Evolutionary conservation across 1,140 invertebrate species (phyloP).

Genomic region (Vollenhovia emeryi): DNA sequence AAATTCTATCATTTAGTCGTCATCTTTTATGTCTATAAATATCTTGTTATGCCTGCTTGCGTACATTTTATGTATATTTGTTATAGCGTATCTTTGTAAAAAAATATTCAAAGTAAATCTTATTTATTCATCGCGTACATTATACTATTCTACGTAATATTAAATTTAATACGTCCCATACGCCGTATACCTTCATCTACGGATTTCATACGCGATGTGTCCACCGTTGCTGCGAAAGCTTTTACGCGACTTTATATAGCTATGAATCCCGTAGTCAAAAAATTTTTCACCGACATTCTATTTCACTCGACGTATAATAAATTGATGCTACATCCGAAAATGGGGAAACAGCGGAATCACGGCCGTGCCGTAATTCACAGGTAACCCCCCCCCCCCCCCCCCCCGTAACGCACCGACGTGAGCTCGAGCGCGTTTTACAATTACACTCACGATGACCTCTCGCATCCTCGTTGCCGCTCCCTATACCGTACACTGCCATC

Average conservation of each 20-base stretch:
- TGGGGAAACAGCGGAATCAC: conserved; percentile 56
- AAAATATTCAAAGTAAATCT: neutral
- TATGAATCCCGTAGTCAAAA: conserved; percentile 37
- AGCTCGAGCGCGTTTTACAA: conserved; percentile 58
- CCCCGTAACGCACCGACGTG: neutral
- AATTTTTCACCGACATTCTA: conserved; percentile 46
- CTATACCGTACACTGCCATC: conserved; percentile 37
- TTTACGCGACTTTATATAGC: conserved; percentile 47
- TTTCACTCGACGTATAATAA: conserved; percentile 62
- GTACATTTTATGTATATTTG: neutral
- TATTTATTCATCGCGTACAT: neutral
- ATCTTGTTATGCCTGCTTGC: neutral
- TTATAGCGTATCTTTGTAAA: neutral
- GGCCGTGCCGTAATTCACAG: conserved; percentile 44
- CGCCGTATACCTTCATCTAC: neutral
- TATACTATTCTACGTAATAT: neutral
- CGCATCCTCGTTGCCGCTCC: neutral
- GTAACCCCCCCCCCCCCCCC: neutral
- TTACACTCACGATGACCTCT: conserved; percentile 55
- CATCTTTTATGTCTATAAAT: neutral
- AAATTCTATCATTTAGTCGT: neutral
- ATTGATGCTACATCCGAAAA: conserved; percentile 62
- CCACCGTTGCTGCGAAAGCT: conserved; percentile 33
- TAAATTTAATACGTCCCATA: neutral
- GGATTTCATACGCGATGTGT: neutral